Evolutionary conservation across 2,113 vertebrate genomes (phyloP).

Genomic region (Chascanopsetta lugubris): DNA sequence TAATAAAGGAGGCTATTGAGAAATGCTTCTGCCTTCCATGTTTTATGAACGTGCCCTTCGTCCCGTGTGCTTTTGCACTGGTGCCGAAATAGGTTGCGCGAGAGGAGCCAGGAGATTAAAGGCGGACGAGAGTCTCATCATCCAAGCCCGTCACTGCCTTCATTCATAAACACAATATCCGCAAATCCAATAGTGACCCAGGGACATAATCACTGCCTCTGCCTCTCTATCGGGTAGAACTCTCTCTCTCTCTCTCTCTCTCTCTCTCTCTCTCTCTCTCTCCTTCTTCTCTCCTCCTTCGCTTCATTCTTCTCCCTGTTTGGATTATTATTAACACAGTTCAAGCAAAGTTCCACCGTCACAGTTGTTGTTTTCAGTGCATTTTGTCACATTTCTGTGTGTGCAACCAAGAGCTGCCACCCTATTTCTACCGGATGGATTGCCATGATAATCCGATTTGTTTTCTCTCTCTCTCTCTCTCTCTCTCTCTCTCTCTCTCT

Average conservation of each 20-base stretch:
- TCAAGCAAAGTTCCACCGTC: conserved; percentile 22
- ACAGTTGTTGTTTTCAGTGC: conserved; percentile 22
- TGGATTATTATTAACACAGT: conserved; percentile 30
- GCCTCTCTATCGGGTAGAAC: conserved; percentile 10
- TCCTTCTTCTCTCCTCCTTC: neutral
- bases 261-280: neutral
- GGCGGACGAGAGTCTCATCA: conserved; percentile 37
- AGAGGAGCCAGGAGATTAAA: conserved; percentile 57
- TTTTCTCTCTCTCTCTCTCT: neutral
- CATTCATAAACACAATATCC: conserved; percentile 67
- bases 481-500: neutral
- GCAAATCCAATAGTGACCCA: conserved; percentile 63
- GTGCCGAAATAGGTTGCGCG: conserved; percentile 43
- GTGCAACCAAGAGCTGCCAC: conserved; percentile 8
- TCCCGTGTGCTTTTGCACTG: conserved; percentile 22
- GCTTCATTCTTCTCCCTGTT: conserved; percentile 13
- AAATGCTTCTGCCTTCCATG: conserved; percentile 1
- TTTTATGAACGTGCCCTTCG: conserved; percentile 27
- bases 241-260: conserved; percentile 2
- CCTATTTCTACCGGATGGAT: conserved; percentile 7
- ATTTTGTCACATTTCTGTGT: conserved; percentile 29
- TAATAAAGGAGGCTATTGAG: conserved; percentile 5
- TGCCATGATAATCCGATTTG: conserved; percentile 25
- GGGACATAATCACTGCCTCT: conserved; percentile 55
- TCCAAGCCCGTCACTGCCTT: conserved; percentile 42